Percentiles rank a stretch among this genome's conserved stretches.
These are phyloP conservation scores for Bergia puertoricense DNA, from an alignment of 92 coral and sea anemone genomes.

Conservation along the genomic window DNA sequence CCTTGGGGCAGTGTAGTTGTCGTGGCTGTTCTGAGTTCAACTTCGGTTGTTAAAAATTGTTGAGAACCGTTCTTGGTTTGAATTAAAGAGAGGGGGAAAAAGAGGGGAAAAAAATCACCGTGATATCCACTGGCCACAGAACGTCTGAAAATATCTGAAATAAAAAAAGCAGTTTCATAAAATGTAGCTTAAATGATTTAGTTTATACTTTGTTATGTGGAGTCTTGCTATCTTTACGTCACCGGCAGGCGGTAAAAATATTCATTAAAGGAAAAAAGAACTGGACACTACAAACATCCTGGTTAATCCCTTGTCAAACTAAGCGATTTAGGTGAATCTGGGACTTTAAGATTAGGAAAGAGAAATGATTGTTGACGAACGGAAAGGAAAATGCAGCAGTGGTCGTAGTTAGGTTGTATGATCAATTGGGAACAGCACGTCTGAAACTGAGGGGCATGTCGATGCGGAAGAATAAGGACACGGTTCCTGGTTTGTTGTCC, in stretches of 20 bases:
- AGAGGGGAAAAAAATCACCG: too few relatives aligned
- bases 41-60: too few relatives aligned
- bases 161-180: too few relatives aligned
- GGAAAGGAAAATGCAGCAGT: neutral
- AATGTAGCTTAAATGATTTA: too few relatives aligned
- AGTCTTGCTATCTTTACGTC: neutral
- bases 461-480: slow-evolving; percentile 18
- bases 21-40: too few relatives aligned
- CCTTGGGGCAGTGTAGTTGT: too few relatives aligned
- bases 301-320: slow-evolving; percentile 18
- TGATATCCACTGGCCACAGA: too few relatives aligned
- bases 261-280: neutral
- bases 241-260: neutral
- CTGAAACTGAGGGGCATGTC: slow-evolving; percentile 21
- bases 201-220: neutral
- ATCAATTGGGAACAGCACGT: neutral
- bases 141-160: too few relatives aligned
- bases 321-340: neutral
- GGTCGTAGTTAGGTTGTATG: neutral
- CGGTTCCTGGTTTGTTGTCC: neutral
- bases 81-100: too few relatives aligned
- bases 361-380: neutral
- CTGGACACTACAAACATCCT: neutral
- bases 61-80: too few relatives aligned
- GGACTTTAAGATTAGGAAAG: neutral